phyloP scores from a whole-genome alignment of 2,797 vertebrate genomes.

The Danio choprae region DNA sequence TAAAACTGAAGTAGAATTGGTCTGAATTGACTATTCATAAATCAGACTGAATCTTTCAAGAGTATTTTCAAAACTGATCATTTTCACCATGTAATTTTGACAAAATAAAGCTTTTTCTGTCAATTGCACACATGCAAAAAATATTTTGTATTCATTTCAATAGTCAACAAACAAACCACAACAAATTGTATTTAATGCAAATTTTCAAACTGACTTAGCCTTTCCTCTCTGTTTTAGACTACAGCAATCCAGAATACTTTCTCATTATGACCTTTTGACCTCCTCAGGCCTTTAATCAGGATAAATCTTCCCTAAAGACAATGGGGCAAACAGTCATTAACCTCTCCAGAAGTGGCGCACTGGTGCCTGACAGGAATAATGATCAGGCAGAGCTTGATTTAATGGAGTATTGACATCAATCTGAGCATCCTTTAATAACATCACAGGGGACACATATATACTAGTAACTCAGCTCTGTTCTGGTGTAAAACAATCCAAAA shows the following conservation, averaged over 20 bases:
- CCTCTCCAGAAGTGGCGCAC: constrained; percentile 13
- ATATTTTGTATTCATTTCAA: neutral
- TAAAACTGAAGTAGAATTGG: too few species aligned
- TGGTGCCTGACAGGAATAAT: constrained; percentile 31
- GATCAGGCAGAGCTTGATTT: constrained; percentile 25
- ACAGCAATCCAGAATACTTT: neutral
- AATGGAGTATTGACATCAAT: constrained; percentile 29
- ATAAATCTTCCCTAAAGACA: constrained; percentile 52
- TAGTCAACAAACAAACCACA: neutral
- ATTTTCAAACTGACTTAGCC: neutral
- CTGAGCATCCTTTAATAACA: constrained; percentile 34
- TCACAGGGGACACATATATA: constrained; percentile 23
- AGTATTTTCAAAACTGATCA: too few species aligned
- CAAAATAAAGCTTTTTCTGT: neutral
- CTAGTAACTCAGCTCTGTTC: neutral
- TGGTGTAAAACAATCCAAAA: neutral
- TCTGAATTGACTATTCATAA: too few species aligned
- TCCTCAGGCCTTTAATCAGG: constrained; percentile 50
- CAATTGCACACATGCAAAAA: neutral
- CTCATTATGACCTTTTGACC: constrained; percentile 42
- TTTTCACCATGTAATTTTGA: too few species aligned
- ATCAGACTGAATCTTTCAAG: too few species aligned
- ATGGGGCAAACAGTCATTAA: constrained; percentile 47
- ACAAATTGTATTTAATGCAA: neutral
- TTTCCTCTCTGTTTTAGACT: neutral